Conservation (phyloP, 2,888 invertebrate species). For the Cerceris rybyensis region DNA sequence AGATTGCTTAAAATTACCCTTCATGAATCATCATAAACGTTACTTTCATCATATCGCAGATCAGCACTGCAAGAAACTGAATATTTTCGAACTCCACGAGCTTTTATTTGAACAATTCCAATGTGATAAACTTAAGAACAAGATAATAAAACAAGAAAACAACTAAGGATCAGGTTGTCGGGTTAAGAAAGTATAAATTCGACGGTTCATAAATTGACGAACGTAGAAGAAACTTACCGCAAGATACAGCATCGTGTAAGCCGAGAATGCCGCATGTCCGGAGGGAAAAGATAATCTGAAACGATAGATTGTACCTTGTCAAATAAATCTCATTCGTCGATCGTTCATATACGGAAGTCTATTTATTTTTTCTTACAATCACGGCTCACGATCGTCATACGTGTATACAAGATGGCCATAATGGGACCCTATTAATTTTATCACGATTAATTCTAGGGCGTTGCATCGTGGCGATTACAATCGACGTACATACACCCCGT, state of each 20-base stretch:
- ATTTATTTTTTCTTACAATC: neutral
- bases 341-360: slow-evolving; percentile 17
- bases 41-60: no score
- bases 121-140: no score
- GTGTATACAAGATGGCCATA: slow-evolving; percentile 36
- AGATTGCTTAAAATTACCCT: no score
- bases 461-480: slow-evolving; percentile 51
- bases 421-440: slow-evolving; percentile 65
- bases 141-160: neutral
- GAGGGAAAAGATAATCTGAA: slow-evolving; percentile 93
- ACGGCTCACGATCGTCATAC: slow-evolving; percentile 17
- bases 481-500: slow-evolving; percentile 34
- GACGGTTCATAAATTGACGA: slow-evolving; percentile 16
- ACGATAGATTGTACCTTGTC: slow-evolving; percentile 60
- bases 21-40: no score
- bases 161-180: neutral
- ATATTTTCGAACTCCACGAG: no score
- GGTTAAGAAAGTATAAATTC: neutral
- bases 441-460: slow-evolving; percentile 66
- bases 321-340: slow-evolving; percentile 52
- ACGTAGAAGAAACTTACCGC: slow-evolving; percentile 85
- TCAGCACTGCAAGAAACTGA: no score
- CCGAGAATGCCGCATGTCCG: slow-evolving; percentile 95
- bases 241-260: slow-evolving; percentile 92
- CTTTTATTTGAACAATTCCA: no score